Evolutionary conservation across 1,140 invertebrate genomes (phyloP).

Genomic region (Prorops nasuta): DNA sequence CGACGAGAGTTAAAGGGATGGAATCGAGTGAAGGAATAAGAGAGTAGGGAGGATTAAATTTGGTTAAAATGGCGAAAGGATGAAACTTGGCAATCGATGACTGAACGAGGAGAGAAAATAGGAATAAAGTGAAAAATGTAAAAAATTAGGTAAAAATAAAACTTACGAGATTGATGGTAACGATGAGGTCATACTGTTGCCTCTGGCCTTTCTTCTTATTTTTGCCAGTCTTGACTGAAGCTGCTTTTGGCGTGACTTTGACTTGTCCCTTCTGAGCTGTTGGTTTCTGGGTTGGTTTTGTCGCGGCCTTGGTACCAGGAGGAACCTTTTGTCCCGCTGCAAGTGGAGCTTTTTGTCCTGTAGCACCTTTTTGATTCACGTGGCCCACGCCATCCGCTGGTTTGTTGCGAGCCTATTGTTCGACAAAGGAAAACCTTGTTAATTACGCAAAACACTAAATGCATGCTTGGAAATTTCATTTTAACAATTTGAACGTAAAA

Average conservation of each 20-base stretch:
- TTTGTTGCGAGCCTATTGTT: conserved; percentile 72
- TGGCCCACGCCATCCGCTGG: conserved; percentile 72
- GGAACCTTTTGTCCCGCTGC: conserved; percentile 61
- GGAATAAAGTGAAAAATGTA: too few species aligned
- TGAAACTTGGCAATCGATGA: too few species aligned
- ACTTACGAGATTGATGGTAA: conserved; percentile 80
- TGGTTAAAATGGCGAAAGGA: too few species aligned
- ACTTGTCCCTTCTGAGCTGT: conserved; percentile 55
- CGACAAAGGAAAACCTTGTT: conserved; percentile 11
- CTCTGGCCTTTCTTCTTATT: conserved; percentile 77
- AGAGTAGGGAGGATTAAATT: too few species aligned
- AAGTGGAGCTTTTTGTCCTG: conserved; percentile 54
- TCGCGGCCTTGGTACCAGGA: conserved; percentile 60
- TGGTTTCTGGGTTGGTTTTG: conserved; percentile 55
- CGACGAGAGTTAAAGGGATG: too few species aligned
- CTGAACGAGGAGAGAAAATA: too few species aligned
- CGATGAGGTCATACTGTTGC: conserved; percentile 78
- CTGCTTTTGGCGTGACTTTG: conserved; percentile 53
- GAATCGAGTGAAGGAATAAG: too few species aligned
- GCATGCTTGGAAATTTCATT: too few species aligned
- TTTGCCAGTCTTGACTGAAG: conserved; percentile 68
- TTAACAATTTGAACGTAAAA: too few species aligned
- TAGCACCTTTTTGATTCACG: conserved; percentile 67
- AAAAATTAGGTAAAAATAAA: too few species aligned
- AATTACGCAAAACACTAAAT: not conserved